A percentile compares a stretch with the other conserved stretches of the same genome.
Conservation (phyloP, 2,113 vertebrate genomes). For the Psophia crepitans region DNA sequence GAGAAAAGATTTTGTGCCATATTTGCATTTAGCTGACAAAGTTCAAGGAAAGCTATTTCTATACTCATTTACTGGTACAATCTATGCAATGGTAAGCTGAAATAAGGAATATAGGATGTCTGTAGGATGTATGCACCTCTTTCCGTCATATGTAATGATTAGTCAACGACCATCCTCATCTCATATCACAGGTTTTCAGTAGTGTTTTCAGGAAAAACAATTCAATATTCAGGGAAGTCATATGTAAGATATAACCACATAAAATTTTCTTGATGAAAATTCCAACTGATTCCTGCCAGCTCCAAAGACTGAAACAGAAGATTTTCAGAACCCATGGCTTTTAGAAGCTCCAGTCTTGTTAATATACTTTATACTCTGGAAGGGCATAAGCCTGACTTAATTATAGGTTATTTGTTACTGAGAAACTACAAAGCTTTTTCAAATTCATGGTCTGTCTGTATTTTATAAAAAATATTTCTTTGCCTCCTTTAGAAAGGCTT, state of each 20-base stretch:
- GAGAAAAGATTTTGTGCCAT: constrained; percentile 1
- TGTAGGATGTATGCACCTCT: not conserved
- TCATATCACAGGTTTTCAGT: not conserved
- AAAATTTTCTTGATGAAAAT: not conserved
- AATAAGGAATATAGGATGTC: not conserved
- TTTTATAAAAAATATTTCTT: not conserved
- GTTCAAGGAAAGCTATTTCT: constrained; percentile 35
- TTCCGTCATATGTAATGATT: not conserved
- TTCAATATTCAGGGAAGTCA: not conserved
- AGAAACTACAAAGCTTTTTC: not conserved
- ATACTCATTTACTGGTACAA: not conserved
- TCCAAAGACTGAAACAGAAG: not conserved
- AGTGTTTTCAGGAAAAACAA: not conserved
- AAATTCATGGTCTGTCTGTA: not conserved
- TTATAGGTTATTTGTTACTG: not conserved
- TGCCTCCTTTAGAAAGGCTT: not conserved
- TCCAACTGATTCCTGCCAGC: not conserved
- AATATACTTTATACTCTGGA: not conserved
- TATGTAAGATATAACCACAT: not conserved
- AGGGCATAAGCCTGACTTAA: not conserved
- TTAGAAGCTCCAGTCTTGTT: not conserved
- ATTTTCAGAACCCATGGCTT: not conserved
- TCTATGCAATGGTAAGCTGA: not conserved
- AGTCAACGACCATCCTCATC: not conserved
- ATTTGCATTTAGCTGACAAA: constrained; percentile 29